A percentile compares a stretch with the other conserved stretches of the same genome.
Conservation (phyloP, 2,797 vertebrate species). For the Lagocephalus sceleratus region DNA sequence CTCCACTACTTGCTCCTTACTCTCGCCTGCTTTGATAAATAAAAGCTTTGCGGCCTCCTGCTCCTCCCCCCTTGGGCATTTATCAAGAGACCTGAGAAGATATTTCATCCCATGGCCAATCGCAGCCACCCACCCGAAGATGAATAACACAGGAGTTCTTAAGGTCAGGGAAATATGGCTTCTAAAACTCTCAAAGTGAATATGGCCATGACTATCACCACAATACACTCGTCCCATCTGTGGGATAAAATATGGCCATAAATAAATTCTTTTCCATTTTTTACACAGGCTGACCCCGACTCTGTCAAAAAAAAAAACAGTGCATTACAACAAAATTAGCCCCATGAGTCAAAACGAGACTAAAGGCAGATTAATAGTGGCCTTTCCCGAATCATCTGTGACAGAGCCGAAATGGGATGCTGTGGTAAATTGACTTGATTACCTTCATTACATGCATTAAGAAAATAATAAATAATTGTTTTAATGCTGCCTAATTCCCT, state of each 20-base stretch:
- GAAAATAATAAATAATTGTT: slow-evolving; percentile 69
- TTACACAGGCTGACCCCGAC: slow-evolving; percentile 51
- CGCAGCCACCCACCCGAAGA: slow-evolving; percentile 63
- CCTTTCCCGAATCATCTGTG: slow-evolving; percentile 50
- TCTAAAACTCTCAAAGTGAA: slow-evolving; percentile 77
- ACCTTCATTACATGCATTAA: slow-evolving; percentile 66
- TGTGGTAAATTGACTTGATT: slow-evolving; percentile 64
- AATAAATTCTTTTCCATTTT: slow-evolving; percentile 55
- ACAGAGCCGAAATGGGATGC: slow-evolving; percentile 45
- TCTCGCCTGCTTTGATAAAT: slow-evolving; percentile 66
- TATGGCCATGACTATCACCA: slow-evolving; percentile 73
- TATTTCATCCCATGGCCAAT: slow-evolving; percentile 75
- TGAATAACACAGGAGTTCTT: slow-evolving; percentile 73
- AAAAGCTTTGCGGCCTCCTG: slow-evolving; percentile 58
- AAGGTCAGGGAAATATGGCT: slow-evolving; percentile 76
- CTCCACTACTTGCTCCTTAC: slow-evolving; percentile 38
- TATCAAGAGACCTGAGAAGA: slow-evolving; percentile 66
- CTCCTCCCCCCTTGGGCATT: slow-evolving; percentile 55
- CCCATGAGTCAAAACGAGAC: slow-evolving; percentile 26
- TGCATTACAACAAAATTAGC: slow-evolving; percentile 39
- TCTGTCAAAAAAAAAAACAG: slow-evolving; percentile 48
- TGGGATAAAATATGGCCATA: slow-evolving; percentile 64
- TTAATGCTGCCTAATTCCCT: slow-evolving; percentile 61
- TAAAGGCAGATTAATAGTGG: slow-evolving; percentile 45
- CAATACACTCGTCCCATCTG: slow-evolving; percentile 72